Conservation (phyloP, 2,113 vertebrate species). For the Merops nubicus region DNA sequence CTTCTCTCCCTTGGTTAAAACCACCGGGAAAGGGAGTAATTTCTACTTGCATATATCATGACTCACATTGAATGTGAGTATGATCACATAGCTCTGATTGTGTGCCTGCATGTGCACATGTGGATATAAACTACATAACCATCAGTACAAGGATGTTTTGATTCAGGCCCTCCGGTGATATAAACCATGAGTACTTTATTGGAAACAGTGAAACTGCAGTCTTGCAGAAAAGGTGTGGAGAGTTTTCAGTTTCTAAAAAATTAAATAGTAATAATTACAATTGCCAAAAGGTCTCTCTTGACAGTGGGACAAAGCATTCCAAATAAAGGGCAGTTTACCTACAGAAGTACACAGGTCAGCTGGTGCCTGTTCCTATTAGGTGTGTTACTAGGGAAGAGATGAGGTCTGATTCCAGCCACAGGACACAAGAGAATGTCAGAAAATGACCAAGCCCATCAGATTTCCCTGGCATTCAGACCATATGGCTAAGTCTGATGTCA, state of each 20-base stretch:
- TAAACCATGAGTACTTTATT: not conserved
- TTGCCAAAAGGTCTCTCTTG: not conserved
- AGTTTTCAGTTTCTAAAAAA: not conserved
- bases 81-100: not conserved
- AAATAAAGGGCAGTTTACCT: not conserved
- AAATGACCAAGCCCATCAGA: not conserved
- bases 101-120: accelerated
- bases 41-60: not conserved
- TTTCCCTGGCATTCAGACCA: not conserved
- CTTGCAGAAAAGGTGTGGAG: not conserved
- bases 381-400: not conserved
- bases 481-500: not conserved
- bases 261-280: not conserved
- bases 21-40: not conserved
- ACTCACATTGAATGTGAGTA: not conserved
- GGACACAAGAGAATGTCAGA: not conserved
- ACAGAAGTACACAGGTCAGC: not conserved
- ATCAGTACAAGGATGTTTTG: not conserved
- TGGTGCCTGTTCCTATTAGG: not conserved
- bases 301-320: not conserved
- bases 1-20: not conserved
- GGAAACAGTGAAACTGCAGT: not conserved
- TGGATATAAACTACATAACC: not conserved
- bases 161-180: not conserved
- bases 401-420: not conserved